phyloP scores from a whole-genome alignment of 2,797 vertebrate species.

The Leontopithecus rosalia region DNA sequence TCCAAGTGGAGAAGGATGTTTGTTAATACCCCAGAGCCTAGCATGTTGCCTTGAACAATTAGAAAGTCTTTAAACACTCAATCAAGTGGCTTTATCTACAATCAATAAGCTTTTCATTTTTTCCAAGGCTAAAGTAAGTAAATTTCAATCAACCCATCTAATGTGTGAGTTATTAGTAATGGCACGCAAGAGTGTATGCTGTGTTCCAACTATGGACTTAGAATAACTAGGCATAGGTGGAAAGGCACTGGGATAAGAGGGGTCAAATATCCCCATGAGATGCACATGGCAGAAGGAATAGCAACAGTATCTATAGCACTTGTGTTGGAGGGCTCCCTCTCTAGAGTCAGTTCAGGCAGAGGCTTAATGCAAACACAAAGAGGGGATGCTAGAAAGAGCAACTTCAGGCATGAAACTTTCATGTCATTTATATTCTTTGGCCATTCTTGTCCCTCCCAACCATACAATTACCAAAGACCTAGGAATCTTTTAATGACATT shows the following conservation, averaged over 20 bases:
- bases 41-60: not conserved
- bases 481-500: not conserved
- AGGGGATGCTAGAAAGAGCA: not conserved
- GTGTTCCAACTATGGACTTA: not conserved
- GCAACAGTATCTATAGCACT: too few relatives aligned
- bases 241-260: not conserved
- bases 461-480: not conserved
- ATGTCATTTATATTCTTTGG: not conserved
- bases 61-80: not conserved
- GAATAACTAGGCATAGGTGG: not conserved
- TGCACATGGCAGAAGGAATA: not conserved
- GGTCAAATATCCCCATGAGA: not conserved
- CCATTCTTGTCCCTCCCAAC: not conserved
- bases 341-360: not conserved
- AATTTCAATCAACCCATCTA: not conserved
- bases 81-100: not conserved
- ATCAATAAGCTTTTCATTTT: not conserved
- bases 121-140: not conserved
- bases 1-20: not conserved
- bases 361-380: not conserved
- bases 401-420: not conserved
- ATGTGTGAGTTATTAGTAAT: not conserved
- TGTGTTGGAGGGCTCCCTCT: not conserved
- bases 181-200: not conserved
- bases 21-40: not conserved